Evolutionary conservation across 2,113 vertebrate species (phyloP).

Genomic region (Raja brachyura): DNA sequence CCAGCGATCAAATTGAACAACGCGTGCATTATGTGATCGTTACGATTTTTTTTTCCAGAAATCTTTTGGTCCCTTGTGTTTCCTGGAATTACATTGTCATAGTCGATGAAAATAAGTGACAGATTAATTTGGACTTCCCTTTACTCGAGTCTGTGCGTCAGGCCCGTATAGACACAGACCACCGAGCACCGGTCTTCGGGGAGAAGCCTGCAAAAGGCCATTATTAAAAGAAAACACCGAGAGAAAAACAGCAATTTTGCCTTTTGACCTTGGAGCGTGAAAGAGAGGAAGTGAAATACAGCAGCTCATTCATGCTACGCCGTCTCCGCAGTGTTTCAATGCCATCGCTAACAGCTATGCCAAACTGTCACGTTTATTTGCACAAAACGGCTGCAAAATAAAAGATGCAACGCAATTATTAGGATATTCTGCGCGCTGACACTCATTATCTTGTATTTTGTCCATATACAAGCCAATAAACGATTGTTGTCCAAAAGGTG

Average conservation of each 20-base stretch:
- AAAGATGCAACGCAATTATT: too few species aligned
- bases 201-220: background rate
- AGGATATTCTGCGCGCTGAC: background rate
- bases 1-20: background rate
- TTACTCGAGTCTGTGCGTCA: background rate
- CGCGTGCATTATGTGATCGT: background rate
- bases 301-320: background rate
- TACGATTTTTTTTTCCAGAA: background rate
- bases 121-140: background rate
- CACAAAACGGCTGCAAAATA: too few species aligned
- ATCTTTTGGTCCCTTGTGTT: background rate
- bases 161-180: too few species aligned
- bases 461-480: background rate
- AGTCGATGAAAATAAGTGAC: background rate
- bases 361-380: background rate
- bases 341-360: background rate
- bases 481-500: background rate
- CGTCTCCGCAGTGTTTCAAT: background rate
- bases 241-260: background rate
- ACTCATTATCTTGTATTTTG: background rate
- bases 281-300: background rate
- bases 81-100: slow-evolving; percentile 26
- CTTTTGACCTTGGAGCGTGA: slow-evolving; percentile 9
- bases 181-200: background rate
- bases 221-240: background rate